phyloP scores from a whole-genome alignment of 2,888 invertebrate genomes.

The Diaphora mendica region DNA sequence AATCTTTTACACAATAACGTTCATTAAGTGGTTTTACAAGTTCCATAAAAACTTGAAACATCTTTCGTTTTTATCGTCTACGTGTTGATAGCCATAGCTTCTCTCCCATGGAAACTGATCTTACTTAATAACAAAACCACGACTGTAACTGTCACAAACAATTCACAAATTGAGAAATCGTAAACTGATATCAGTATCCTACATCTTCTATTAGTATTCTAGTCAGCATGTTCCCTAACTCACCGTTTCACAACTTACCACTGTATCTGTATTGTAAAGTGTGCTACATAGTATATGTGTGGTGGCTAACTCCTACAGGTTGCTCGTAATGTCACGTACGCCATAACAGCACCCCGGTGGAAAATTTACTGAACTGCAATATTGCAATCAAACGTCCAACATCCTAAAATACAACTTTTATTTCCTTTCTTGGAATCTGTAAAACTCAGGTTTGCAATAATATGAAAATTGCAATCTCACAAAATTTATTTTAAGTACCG shows the following conservation, averaged over 20 bases:
- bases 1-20: not conserved
- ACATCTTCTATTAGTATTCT: not conserved
- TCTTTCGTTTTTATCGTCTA: not conserved
- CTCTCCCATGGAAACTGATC: not conserved
- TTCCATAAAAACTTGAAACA: not conserved
- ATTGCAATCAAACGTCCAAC: constrained; percentile 7
- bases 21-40: not conserved
- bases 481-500: not conserved
- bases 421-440: not conserved
- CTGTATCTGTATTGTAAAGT: not conserved
- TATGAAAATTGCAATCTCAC: not conserved
- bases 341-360: not conserved
- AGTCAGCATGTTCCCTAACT: not conserved
- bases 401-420: not conserved
- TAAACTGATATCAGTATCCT: not conserved
- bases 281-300: constrained; percentile 6
- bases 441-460: not conserved
- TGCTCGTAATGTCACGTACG: constrained; percentile 18
- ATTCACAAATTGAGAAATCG: not conserved
- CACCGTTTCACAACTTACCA: not conserved
- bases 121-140: not conserved
- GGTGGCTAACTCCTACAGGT: constrained; percentile 20
- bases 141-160: not conserved
- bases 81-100: not conserved
- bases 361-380: constrained; percentile 5